These are phyloP conservation scores for Oplegnathus fasciatus DNA, from an alignment of 2,113 vertebrate species.

Conservation along the genomic window DNA sequence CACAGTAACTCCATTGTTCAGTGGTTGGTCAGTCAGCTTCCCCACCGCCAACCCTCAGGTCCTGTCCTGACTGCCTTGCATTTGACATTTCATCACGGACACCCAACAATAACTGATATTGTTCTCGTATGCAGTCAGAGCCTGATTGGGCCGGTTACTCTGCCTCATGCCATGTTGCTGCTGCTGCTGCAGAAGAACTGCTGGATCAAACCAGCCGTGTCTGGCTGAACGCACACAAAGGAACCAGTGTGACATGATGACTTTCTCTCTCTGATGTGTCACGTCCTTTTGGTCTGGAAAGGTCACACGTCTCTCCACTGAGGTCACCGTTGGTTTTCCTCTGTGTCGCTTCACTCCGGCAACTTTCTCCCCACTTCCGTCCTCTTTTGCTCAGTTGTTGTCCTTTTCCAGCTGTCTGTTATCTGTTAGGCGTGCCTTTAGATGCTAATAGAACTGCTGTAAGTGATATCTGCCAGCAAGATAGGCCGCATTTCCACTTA, in stretches of 20 bases:
- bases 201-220: slow-evolving; percentile 71
- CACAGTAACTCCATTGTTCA: slow-evolving; percentile 52
- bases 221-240: slow-evolving; percentile 64
- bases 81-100: slow-evolving; percentile 65
- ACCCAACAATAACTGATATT: slow-evolving; percentile 69
- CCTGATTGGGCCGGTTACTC: slow-evolving; percentile 41
- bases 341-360: slow-evolving; percentile 9
- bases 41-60: slow-evolving; percentile 8
- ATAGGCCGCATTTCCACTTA: slow-evolving; percentile 32
- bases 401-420: slow-evolving; percentile 13
- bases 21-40: slow-evolving; percentile 12
- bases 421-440: background rate
- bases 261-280: slow-evolving; percentile 60
- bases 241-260: slow-evolving; percentile 44
- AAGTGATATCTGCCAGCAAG: slow-evolving; percentile 4
- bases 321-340: slow-evolving; percentile 37
- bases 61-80: slow-evolving; percentile 8
- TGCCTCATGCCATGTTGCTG: slow-evolving; percentile 39
- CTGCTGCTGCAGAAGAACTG: slow-evolving; percentile 5
- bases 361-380: background rate
- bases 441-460: slow-evolving; percentile 11
- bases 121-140: slow-evolving; percentile 48
- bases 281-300: slow-evolving; percentile 64
- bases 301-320: slow-evolving; percentile 43
- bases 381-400: background rate